These are phyloP conservation scores for Tauraco hartlaubi DNA, from an alignment of 2,797 vertebrate genomes.

Conservation along the genomic window DNA sequence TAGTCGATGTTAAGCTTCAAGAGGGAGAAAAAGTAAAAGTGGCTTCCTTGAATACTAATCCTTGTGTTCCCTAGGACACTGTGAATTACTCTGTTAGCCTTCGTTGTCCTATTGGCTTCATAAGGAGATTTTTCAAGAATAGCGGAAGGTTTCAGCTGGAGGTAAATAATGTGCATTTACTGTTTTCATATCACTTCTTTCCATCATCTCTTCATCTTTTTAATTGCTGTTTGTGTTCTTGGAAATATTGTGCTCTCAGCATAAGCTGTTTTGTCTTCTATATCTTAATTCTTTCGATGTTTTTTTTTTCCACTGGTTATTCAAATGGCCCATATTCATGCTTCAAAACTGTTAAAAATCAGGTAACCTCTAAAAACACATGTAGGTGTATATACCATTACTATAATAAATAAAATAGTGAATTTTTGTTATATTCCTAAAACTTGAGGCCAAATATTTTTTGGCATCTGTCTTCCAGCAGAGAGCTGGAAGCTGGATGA, in stretches of 20 bases:
- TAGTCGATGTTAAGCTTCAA: neutral
- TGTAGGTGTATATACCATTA: neutral
- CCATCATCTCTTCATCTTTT: neutral
- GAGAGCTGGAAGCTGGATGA: neutral
- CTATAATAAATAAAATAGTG: neutral
- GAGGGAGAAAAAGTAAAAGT: neutral
- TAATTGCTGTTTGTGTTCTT: neutral
- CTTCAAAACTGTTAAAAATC: neutral
- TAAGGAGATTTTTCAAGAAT: neutral
- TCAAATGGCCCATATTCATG: neutral
- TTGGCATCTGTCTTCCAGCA: neutral
- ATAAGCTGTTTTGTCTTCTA: neutral
- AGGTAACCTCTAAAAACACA: neutral
- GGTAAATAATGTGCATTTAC: neutral
- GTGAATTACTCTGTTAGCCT: neutral
- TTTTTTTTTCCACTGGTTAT: neutral
- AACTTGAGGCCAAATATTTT: neutral
- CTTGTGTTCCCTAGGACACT: neutral
- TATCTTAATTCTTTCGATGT: neutral
- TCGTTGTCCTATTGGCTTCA: neutral
- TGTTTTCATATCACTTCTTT: neutral
- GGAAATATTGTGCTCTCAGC: neutral
- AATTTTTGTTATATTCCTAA: neutral
- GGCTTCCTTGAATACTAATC: conserved; percentile 1
- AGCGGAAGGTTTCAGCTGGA: neutral